Base-by-base conservation (phyloP, 2,888 invertebrate species). In the Danaus chrysippus region DNA sequence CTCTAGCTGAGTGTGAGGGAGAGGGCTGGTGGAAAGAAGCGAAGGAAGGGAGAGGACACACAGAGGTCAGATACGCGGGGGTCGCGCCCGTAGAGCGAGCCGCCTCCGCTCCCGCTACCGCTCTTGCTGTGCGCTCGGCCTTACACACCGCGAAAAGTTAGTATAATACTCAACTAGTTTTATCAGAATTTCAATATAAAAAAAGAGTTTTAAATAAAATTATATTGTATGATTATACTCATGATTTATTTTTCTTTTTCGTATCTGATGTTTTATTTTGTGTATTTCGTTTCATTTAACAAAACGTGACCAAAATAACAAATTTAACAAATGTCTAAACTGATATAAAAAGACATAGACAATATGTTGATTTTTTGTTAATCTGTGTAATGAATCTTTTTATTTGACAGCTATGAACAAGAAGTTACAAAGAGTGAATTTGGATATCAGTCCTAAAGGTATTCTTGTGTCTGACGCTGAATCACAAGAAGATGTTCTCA, bases 51-150 rank as follows among this genome's bases (percentile, higher is more conserved):
- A 94, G 70, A 0, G 56, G 86, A 15, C 94, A 95, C 75, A 92
- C 94, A 64, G 93, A 94, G 44, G 93, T 95, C 68, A 94, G 96
- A 81, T 96, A 96, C 84, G 92, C 96, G 59, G 96, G 96, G 13
- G 93, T 93, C 64, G 94, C 94, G 17, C 92, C 95, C 5, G 95
- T 96, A 10, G 96, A 96, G 78, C 93, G 95, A 57, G 93, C 95
- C 9, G 93, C 93, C 15, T 94, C 94, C 64, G 95, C 95, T 34
- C 93, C 94, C 70, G 94, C 95, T 41, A 96, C 96, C 61, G 95
- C 96, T 3, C 94, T 95, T 62, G 96, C 97, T 43, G 95, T 97
- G 56, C 95, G 96, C 79, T 94, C 94, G 46, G 95, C 97, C 69
- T 93, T 97, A 66, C 93, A 94, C 68, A 87, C 91, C 5, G 91